Conservation (phyloP, 2,888 invertebrate species). For the Netelia virgata region DNA sequence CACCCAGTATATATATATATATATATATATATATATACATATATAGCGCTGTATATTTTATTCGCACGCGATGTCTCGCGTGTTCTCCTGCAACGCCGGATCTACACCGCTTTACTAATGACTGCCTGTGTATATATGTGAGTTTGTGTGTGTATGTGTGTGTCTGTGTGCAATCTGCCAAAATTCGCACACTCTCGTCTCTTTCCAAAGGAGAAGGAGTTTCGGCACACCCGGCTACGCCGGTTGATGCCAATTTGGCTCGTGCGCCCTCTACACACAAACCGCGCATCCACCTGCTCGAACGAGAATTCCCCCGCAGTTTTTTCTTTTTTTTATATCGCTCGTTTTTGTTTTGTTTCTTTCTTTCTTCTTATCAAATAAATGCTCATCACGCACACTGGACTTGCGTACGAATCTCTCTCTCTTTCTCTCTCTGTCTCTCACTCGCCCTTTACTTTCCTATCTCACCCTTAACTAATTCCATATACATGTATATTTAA, state of each 20-base stretch:
- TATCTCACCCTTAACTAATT: conserved; percentile 34
- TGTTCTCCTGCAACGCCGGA: conserved; percentile 34
- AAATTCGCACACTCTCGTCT: conserved; percentile 17
- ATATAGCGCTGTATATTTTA: conserved; percentile 32
- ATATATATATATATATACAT: neutral
- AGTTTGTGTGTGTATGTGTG: neutral
- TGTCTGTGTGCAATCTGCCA: conserved; percentile 1
- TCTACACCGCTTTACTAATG: neutral
- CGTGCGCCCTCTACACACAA: conserved; percentile 58
- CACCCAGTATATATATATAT: neutral
- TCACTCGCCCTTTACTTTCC: conserved; percentile 3
- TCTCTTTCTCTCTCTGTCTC: neutral
- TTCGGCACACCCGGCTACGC: conserved; percentile 47
- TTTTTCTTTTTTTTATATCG: conserved; percentile 11
- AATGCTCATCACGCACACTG: conserved; percentile 56
- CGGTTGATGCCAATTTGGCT: conserved; percentile 66
- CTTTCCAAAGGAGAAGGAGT: neutral
- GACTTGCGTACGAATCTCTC: neutral
- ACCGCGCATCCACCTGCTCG: conserved; percentile 55
- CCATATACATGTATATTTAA: conserved; percentile 6
- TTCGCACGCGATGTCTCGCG: conserved; percentile 65
- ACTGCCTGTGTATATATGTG: neutral
- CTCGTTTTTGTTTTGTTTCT: neutral
- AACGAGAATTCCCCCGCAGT: conserved; percentile 37
- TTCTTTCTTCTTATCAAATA: conserved; percentile 33